Percentiles rank a stretch among this genome's conserved stretches.
phyloP scores from a whole-genome alignment of 2,797 vertebrate species.

The Hydrocynus forskahlii region DNA sequence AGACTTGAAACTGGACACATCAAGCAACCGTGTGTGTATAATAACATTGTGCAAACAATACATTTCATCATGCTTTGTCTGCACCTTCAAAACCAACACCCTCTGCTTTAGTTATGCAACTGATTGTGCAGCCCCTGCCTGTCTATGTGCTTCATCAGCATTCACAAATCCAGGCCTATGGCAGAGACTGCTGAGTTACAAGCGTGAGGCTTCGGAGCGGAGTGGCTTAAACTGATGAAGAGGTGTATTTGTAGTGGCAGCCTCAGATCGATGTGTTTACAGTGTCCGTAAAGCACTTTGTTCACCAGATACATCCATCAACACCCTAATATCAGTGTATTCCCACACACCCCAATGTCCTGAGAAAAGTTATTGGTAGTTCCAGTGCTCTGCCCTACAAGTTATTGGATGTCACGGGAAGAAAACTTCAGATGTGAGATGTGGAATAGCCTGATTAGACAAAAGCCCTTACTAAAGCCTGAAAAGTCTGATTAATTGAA shows the following conservation, averaged over 20 bases:
- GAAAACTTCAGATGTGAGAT: background rate
- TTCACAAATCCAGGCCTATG: background rate
- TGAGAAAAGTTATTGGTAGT: background rate
- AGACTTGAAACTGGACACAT: background rate
- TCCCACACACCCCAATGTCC: background rate
- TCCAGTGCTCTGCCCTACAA: background rate
- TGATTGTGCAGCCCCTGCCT: background rate
- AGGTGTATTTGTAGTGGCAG: constrained; percentile 14
- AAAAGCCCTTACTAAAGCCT: background rate
- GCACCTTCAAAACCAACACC: background rate
- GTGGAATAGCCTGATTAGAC: background rate
- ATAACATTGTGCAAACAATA: background rate
- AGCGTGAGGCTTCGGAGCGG: background rate
- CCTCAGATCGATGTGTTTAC: constrained; percentile 42
- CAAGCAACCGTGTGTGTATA: background rate
- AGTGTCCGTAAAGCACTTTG: background rate
- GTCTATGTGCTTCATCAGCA: background rate
- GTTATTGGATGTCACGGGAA: background rate
- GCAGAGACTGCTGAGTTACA: constrained; percentile 10
- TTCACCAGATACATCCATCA: constrained; percentile 7
- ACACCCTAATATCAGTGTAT: background rate
- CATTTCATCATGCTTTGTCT: background rate
- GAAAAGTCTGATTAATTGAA: background rate
- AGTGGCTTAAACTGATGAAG: constrained; percentile 29
- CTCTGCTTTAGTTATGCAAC: background rate